A percentile compares a stretch with the other conserved stretches of the same genome.
Evolutionary conservation across 2,888 invertebrate species (phyloP).

Genomic region (Strigamia transsilvanica): DNA sequence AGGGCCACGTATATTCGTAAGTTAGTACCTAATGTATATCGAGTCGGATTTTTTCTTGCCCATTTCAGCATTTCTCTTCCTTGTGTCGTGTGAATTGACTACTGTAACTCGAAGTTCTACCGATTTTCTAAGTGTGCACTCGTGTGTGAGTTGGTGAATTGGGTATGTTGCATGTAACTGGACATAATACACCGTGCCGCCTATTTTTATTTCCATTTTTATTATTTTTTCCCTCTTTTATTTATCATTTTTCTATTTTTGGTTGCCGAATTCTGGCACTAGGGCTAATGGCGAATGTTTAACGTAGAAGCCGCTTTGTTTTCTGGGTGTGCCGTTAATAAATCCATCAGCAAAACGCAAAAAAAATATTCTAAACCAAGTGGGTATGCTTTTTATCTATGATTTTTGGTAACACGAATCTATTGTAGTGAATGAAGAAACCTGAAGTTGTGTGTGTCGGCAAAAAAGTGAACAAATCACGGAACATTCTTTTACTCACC

Average conservation of each 20-base stretch:
- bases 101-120: constrained; percentile 30
- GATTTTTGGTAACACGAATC: neutral
- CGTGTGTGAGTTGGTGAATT: constrained; percentile 30
- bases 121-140: constrained; percentile 4
- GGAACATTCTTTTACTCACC: neutral
- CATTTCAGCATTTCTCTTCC: neutral
- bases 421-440: constrained; percentile 38
- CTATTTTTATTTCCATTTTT: neutral
- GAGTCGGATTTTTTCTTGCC: constrained; percentile 21
- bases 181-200: neutral
- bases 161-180: constrained; percentile 21
- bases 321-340: constrained; percentile 33
- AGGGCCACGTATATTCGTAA: constrained; percentile 24
- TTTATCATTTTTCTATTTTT: neutral
- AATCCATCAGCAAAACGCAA: neutral
- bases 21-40: neutral
- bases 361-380: constrained; percentile 12
- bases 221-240: neutral
- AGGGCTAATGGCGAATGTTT: constrained; percentile 4
- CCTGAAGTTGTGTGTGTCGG: neutral
- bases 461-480: neutral
- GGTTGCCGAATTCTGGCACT: constrained; percentile 27
- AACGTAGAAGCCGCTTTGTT: constrained; percentile 17
- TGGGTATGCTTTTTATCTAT: constrained; percentile 1
- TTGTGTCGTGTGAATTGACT: constrained; percentile 27